These are phyloP conservation scores for Balaenoptera acutorostrata DNA, from an alignment of 2,113 vertebrate species.

Conservation along the genomic window DNA sequence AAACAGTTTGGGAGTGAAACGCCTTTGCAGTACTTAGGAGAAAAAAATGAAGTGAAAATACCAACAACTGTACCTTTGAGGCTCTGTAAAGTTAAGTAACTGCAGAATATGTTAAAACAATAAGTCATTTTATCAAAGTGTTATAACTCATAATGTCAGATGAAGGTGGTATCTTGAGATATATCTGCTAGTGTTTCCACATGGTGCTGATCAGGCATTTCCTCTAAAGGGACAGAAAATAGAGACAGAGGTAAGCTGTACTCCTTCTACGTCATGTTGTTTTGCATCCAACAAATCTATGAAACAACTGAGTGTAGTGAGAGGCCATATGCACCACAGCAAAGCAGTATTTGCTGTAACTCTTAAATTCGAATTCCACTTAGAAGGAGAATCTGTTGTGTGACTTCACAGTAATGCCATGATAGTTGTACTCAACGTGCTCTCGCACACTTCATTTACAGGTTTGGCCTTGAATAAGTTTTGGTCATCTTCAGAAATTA, in stretches of 20 bases:
- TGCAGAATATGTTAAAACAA: background rate
- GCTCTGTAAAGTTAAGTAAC: background rate
- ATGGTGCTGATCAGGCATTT: background rate
- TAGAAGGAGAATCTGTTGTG: background rate
- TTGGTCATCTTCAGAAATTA: background rate
- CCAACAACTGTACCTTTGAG: background rate
- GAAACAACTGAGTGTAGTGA: background rate
- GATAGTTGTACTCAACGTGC: fast-evolving
- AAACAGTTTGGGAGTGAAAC: background rate
- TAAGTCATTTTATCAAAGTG: background rate
- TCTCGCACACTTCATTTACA: fast-evolving
- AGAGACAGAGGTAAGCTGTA: background rate
- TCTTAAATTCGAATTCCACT: background rate
- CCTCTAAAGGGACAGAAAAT: background rate
- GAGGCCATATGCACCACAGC: background rate
- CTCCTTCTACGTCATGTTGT: background rate
- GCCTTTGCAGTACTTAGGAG: background rate
- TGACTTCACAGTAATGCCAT: background rate
- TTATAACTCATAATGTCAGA: background rate
- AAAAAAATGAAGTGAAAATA: background rate
- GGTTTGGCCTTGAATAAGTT: background rate
- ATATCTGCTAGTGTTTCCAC: background rate
- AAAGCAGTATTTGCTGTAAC: background rate
- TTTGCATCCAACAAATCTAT: background rate
- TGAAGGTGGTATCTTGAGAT: background rate